phyloP scores from a whole-genome alignment of 2,888 invertebrate species.

The Ecliptopera silaceata region DNA sequence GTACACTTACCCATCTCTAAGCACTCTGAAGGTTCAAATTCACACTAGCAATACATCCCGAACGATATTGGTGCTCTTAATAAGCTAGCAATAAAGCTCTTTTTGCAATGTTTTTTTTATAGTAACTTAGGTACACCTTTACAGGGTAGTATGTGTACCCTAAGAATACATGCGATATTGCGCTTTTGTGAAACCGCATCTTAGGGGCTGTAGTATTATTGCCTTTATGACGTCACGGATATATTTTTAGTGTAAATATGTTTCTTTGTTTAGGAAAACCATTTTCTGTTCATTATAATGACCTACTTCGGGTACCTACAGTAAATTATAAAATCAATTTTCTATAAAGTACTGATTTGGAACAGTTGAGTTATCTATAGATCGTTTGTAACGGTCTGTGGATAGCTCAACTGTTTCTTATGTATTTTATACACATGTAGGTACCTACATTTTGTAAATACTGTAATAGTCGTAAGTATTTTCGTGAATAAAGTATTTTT shows the following conservation, averaged over 20 bases:
- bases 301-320: too few species aligned
- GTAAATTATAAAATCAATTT: too few species aligned
- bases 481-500: too few species aligned
- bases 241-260: conserved; percentile 34
- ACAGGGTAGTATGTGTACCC: conserved; percentile 37
- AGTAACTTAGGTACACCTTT: background rate
- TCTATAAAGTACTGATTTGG: too few species aligned
- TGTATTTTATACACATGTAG: too few species aligned
- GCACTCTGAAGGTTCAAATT: background rate
- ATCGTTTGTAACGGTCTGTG: too few species aligned
- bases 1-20: conserved; percentile 64
- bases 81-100: background rate
- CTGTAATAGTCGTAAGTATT: too few species aligned
- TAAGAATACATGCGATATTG: conserved; percentile 78
- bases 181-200: conserved; percentile 75
- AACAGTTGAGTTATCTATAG: too few species aligned
- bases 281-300: background rate
- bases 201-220: conserved; percentile 47
- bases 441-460: too few species aligned
- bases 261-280: background rate
- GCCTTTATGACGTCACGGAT: conserved; percentile 56
- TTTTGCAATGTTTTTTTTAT: background rate
- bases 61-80: background rate
- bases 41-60: background rate
- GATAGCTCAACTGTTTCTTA: too few species aligned